Conservation (phyloP, 2,888 invertebrate genomes). For the Halictus quadricinctus region DNA sequence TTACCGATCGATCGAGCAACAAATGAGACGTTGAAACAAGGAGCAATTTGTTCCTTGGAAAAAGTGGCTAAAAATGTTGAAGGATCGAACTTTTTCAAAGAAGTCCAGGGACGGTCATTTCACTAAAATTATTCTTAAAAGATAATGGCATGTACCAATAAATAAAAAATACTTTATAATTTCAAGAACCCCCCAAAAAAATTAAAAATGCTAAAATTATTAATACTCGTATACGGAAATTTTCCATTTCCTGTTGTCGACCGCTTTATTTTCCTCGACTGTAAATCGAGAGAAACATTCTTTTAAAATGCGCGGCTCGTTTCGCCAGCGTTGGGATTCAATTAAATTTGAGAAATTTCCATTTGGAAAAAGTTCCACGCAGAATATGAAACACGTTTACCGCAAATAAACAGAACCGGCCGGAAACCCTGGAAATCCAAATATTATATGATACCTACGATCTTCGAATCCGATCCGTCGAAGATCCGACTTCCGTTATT, state of each 20-base stretch:
- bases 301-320: too few relatives aligned
- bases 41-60: neutral
- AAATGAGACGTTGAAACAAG: neutral
- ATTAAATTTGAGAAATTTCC: neutral
- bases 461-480: slow-evolving; percentile 5
- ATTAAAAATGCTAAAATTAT: too few relatives aligned
- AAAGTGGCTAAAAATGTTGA: neutral
- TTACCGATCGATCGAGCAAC: neutral
- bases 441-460: slow-evolving; percentile 16
- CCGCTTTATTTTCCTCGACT: too few relatives aligned
- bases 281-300: too few relatives aligned
- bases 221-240: too few relatives aligned
- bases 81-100: too few relatives aligned
- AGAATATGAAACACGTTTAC: neutral
- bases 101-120: too few relatives aligned
- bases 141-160: neutral
- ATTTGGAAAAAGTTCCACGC: neutral
- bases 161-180: too few relatives aligned
- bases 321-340: too few relatives aligned
- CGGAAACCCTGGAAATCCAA: neutral
- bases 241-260: too few relatives aligned
- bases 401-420: neutral
- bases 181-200: too few relatives aligned
- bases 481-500: slow-evolving; percentile 13
- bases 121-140: neutral